A percentile compares a stretch with the other conserved stretches of the same genome.
Evolutionary conservation across 2,113 vertebrate species (phyloP).

Genomic region (Mastomys coucha): DNA sequence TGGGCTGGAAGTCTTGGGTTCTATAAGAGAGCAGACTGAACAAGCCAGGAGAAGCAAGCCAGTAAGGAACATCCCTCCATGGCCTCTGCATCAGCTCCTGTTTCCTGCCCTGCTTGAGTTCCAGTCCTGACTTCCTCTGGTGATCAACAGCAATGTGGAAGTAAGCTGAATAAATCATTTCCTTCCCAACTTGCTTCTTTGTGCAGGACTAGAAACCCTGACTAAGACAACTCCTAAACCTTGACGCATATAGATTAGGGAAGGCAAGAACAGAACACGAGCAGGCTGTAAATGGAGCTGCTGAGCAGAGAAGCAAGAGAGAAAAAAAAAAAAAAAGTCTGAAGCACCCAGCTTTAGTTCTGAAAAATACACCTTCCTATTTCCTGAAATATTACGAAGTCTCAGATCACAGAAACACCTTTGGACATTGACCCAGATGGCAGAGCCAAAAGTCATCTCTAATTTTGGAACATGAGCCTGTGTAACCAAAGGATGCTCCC

Average conservation of each 20-base stretch:
- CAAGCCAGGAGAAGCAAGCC: too few relatives aligned
- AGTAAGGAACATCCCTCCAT: too few relatives aligned
- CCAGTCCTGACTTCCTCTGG: too few relatives aligned
- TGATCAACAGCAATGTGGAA: too few relatives aligned
- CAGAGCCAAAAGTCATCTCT: neutral
- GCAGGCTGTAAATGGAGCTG: neutral
- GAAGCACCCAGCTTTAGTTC: neutral
- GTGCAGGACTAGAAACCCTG: too few relatives aligned
- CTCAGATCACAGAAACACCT: neutral
- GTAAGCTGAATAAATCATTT: too few relatives aligned
- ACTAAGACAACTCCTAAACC: too few relatives aligned
- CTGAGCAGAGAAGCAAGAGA: neutral
- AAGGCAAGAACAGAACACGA: neutral
- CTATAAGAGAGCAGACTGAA: too few relatives aligned
- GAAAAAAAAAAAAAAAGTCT: neutral
- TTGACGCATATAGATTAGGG: neutral
- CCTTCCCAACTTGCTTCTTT: too few relatives aligned
- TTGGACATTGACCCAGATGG: neutral
- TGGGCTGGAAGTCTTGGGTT: too few relatives aligned
- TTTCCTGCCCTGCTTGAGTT: too few relatives aligned
- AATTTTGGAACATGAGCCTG: neutral
- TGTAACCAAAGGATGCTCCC: neutral
- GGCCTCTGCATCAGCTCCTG: too few relatives aligned
- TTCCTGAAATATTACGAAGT: neutral
- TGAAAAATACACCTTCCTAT: neutral